Base-by-base conservation (phyloP, 2,797 vertebrate genomes). In the Oreonectes daqikongensis region DNA sequence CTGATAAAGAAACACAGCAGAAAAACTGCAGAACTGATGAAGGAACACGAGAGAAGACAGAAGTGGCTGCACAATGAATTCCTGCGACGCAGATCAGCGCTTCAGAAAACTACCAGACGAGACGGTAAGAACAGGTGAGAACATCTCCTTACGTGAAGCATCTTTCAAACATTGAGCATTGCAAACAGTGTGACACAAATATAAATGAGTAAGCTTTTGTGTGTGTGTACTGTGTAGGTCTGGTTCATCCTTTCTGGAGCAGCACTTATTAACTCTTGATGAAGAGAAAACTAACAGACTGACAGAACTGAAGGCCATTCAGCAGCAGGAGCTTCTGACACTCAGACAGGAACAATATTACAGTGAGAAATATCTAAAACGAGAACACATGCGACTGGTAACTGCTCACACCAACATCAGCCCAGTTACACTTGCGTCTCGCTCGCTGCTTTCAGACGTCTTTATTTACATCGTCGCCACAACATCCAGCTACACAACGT, bases 321-420 rank as follows among this genome's bases (percentile, higher is more conserved):
- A 99, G 68, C 95, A 99, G 72, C 94, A 97, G 68, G 95, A 97
- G 87, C 93, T 99, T 69, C 94, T 99, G 32, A 94, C 94, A 11
- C 95, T 99, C 48, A 92, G 96, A 12, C 97, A 99, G 88, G 96
- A 99, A 84, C 98, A 99, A 83, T 99, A 97, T 89, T 98, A 98
- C 86, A 98, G 96, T 26, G 96, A 99, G 67, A 98, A 98, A 88
- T 98, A 98, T 90, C 96, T 96, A 93, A 98, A 99, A 74, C 89
- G 94, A 78, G 96, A 98, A 70, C 98, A 99, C 86, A 95, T 98
- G 86, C 97, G 98, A 82, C 93, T 97, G 96, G 97, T 97, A 88
- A 59, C 7, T 28, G 15, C 59, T 20, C 22, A 22, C 24, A 66
- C 15, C 22, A 2, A 57, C 38, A 14, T 22, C 46, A 50, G 8